Percentiles rank a stretch among this genome's conserved stretches.
These are phyloP conservation scores for Aleiodes sp. DNA, from an alignment of 1,140 invertebrate species.

Conservation along the genomic window DNA sequence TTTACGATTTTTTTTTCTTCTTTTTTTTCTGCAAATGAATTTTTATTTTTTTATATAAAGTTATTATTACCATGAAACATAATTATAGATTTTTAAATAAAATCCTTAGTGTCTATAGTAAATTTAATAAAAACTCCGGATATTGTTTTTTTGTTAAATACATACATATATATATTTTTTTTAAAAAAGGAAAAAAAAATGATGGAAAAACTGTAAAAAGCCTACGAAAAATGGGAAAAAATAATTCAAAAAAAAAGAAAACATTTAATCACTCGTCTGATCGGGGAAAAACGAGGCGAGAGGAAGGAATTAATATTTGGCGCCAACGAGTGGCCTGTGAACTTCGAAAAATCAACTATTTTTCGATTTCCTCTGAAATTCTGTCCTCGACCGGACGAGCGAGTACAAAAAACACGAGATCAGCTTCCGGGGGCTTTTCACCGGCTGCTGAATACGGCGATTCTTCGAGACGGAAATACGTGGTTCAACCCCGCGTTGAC, in stretches of 20 bases:
- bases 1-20: slow-evolving; percentile 16
- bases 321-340: background rate
- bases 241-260: too few species aligned
- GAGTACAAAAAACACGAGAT: too few species aligned
- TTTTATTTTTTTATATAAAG: slow-evolving; percentile 41
- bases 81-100: slow-evolving; percentile 28
- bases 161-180: slow-evolving; percentile 34
- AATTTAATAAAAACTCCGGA: slow-evolving; percentile 29
- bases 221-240: slow-evolving; percentile 23
- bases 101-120: slow-evolving; percentile 34
- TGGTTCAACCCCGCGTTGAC: too few species aligned
- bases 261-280: slow-evolving; percentile 13
- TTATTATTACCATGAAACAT: slow-evolving; percentile 35
- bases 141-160: slow-evolving; percentile 37
- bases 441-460: too few species aligned
- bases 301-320: slow-evolving; percentile 25
- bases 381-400: too few species aligned
- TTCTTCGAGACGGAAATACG: too few species aligned
- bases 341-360: too few species aligned
- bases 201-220: slow-evolving; percentile 15
- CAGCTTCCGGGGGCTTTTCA: too few species aligned
- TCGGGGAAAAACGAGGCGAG: slow-evolving; percentile 9
- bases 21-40: slow-evolving; percentile 28
- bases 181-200: slow-evolving; percentile 25
- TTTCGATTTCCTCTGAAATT: too few species aligned